Evolutionary conservation across 2,888 invertebrate genomes (phyloP).

Genomic region (Meghimatium bilineatum): DNA sequence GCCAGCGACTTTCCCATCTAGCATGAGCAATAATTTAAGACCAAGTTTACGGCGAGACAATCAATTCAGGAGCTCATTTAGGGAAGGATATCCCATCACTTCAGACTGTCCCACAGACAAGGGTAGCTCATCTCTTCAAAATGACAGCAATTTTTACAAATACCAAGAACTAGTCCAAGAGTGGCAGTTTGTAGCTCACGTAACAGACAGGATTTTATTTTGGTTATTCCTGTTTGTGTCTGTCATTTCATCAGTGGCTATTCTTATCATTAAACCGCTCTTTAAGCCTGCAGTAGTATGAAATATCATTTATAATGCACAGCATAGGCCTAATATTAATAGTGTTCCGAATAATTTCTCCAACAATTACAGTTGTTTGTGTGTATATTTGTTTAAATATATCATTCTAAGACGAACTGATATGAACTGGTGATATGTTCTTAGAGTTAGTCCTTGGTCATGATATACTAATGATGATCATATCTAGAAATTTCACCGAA

Average conservation of each 20-base stretch:
- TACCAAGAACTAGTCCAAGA: conserved; percentile 71
- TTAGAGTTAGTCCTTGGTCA: no score
- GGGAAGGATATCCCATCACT: conserved; percentile 21
- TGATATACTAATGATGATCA: no score
- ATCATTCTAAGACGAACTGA: no score
- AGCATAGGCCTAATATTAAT: no score
- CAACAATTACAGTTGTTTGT: no score
- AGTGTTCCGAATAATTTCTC: no score
- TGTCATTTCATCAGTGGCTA: conserved; percentile 71
- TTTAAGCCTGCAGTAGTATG: conserved; percentile 63
- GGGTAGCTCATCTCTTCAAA: background rate
- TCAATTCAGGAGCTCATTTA: conserved; percentile 19
- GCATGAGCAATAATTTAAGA: conserved; percentile 5
- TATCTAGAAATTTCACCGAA: no score
- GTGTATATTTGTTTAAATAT: no score
- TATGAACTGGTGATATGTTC: no score
- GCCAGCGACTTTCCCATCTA: conserved; percentile 1
- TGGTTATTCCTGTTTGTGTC: conserved; percentile 75
- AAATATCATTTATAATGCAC: background rate
- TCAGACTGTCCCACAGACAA: background rate
- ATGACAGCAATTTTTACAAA: conserved; percentile 21
- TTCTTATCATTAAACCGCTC: conserved; percentile 75
- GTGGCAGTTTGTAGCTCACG: conserved; percentile 76
- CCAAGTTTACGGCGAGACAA: conserved; percentile 18
- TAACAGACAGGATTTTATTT: conserved; percentile 76